Evolutionary conservation across 2,113 vertebrate species (phyloP).

Genomic region (Donacobius atricapilla): DNA sequence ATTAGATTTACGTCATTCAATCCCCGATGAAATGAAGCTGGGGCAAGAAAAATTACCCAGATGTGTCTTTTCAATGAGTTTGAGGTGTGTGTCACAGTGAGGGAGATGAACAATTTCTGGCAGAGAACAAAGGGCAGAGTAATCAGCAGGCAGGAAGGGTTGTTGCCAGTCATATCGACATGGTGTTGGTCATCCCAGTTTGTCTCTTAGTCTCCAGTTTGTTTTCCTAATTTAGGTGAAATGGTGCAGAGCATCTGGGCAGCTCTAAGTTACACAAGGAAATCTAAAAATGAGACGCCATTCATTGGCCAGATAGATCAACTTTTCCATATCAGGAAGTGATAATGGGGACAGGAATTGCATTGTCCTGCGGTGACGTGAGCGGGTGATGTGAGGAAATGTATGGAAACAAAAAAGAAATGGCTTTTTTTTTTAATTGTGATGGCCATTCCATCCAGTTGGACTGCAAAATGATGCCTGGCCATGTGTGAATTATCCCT

Average conservation of each 20-base stretch:
- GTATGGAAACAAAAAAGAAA: conserved; percentile 63
- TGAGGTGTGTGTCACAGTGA: neutral
- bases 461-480: neutral
- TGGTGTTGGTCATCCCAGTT: conserved; percentile 9
- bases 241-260: conserved; percentile 40
- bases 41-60: neutral
- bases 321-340: conserved; percentile 70
- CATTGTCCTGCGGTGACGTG: conserved; percentile 60
- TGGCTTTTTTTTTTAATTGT: neutral
- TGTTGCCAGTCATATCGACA: conserved; percentile 1
- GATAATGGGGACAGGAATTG: conserved; percentile 62
- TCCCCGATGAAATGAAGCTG: neutral
- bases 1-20: neutral
- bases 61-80: neutral
- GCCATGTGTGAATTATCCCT: neutral
- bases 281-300: conserved; percentile 54
- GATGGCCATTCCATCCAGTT: conserved; percentile 34
- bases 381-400: conserved; percentile 53
- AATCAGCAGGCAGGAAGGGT: conserved; percentile 52
- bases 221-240: conserved; percentile 49
- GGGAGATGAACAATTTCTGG: neutral
- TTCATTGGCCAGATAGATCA: conserved; percentile 52
- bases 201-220: conserved; percentile 19
- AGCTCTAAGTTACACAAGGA: conserved; percentile 38
- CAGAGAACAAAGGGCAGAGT: conserved; percentile 13